Conservation (phyloP, 1,140 invertebrate species). For the Pogonus chalceus region DNA sequence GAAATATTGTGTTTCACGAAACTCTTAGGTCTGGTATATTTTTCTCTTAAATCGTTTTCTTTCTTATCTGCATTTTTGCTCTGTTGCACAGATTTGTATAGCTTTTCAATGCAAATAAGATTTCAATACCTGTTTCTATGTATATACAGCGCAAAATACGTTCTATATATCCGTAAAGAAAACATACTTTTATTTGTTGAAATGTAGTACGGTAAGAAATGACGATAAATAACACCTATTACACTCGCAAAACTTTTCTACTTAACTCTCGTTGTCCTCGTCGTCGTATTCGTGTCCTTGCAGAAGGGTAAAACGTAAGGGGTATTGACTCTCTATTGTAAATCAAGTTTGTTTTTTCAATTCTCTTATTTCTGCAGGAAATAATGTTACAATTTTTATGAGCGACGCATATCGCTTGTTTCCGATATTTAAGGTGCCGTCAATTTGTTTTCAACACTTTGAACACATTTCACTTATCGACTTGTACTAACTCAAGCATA, state of each 20-base stretch:
- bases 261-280: not conserved
- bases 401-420: too few species aligned
- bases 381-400: not conserved
- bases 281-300: too few species aligned
- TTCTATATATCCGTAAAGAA: too few species aligned
- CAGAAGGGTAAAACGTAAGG: too few species aligned
- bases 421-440: too few species aligned
- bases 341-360: not conserved
- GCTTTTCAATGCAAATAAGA: conserved; percentile 6
- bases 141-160: too few species aligned
- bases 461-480: too few species aligned
- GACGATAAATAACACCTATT: not conserved
- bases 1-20: too few species aligned
- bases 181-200: not conserved
- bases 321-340: not conserved
- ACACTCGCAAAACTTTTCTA: not conserved
- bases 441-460: too few species aligned
- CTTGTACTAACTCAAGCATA: too few species aligned
- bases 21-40: too few species aligned
- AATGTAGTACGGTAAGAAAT: not conserved
- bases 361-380: not conserved
- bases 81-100: conserved; percentile 7
- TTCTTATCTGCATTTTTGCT: conserved; percentile 6
- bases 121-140: too few species aligned
- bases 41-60: conserved; percentile 5